phyloP scores from a whole-genome alignment of 2,797 vertebrate genomes.

The Coracias cyanogaster region DNA sequence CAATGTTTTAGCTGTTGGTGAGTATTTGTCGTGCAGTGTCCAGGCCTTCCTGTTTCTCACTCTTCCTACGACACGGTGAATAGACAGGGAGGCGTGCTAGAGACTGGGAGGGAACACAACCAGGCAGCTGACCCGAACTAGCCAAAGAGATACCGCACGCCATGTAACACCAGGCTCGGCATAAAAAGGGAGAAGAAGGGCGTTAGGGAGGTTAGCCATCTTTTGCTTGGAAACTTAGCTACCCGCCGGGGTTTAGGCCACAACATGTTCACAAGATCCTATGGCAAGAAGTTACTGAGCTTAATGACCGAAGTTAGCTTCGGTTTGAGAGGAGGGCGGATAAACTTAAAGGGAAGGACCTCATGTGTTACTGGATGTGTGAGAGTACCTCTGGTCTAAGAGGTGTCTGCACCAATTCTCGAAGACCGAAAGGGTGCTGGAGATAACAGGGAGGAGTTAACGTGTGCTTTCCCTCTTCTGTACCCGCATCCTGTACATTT shows the following conservation, averaged over 20 bases:
- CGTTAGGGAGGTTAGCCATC: neutral
- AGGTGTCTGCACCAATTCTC: neutral
- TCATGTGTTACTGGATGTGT: neutral
- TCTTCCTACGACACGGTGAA: neutral
- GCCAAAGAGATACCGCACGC: neutral
- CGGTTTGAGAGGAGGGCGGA: neutral
- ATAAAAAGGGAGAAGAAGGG: neutral
- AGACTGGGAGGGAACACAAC: neutral
- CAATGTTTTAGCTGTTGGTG: neutral
- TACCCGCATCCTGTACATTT: accelerated
- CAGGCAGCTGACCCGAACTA: neutral
- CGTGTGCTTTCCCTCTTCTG: neutral
- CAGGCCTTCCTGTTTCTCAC: neutral
- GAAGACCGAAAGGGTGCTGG: neutral
- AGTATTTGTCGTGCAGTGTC: neutral
- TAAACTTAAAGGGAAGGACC: neutral
- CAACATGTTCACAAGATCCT: neutral
- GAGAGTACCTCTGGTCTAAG: neutral
- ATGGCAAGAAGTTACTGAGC: neutral
- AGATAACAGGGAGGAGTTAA: neutral
- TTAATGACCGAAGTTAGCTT: neutral
- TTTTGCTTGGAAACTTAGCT: neutral
- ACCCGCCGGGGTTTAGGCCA: neutral
- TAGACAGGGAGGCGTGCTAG: neutral
- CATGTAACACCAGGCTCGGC: neutral